These are phyloP conservation scores for Macrostomum lignano DNA, from an alignment of 1,140 invertebrate genomes.

Conservation along the genomic window DNA sequence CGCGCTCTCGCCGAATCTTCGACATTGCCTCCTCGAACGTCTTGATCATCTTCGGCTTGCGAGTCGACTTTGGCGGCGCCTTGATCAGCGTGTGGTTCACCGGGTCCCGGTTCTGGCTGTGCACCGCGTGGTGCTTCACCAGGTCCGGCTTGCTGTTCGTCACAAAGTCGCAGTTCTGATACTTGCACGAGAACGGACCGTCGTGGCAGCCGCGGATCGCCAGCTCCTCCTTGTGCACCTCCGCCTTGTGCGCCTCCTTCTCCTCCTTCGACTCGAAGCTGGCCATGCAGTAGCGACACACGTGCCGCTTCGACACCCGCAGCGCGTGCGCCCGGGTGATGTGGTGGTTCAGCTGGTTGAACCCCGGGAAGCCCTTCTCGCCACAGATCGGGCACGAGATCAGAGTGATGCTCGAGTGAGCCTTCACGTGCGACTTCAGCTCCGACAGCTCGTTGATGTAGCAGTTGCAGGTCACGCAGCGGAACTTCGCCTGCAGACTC, in stretches of 20 bases:
- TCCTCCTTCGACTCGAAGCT: slow-evolving; percentile 6
- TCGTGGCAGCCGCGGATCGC: slow-evolving; percentile 1
- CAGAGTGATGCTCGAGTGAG: slow-evolving; percentile 4
- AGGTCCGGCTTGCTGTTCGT: slow-evolving; percentile 1
- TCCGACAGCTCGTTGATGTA: slow-evolving; percentile 4
- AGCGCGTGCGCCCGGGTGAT: slow-evolving; percentile 6
- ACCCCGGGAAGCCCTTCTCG: slow-evolving; percentile 4
- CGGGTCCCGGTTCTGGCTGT: too few relatives aligned
- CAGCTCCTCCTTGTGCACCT: slow-evolving; percentile 4
- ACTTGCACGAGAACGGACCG: slow-evolving; percentile 1
- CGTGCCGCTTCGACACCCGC: slow-evolving; percentile 2
- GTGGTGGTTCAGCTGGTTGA: slow-evolving; percentile 6
- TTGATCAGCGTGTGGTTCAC: too few relatives aligned
- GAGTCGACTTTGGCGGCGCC: too few relatives aligned
- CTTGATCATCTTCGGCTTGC: too few relatives aligned
- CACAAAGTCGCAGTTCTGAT: slow-evolving; percentile 5
- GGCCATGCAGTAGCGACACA: slow-evolving; percentile 5
- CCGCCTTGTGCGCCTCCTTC: slow-evolving; percentile 3
- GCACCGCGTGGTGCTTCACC: slow-evolving; percentile 1
- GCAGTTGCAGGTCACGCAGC: slow-evolving; percentile 4
- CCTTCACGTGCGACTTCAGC: slow-evolving; percentile 5
- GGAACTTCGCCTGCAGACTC: slow-evolving; percentile 3
- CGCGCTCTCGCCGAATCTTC: too few relatives aligned
- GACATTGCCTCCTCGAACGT: too few relatives aligned
- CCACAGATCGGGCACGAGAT: slow-evolving; percentile 6